phyloP scores from a whole-genome alignment of 2,113 vertebrate species.

The Camelus dromedarius region DNA sequence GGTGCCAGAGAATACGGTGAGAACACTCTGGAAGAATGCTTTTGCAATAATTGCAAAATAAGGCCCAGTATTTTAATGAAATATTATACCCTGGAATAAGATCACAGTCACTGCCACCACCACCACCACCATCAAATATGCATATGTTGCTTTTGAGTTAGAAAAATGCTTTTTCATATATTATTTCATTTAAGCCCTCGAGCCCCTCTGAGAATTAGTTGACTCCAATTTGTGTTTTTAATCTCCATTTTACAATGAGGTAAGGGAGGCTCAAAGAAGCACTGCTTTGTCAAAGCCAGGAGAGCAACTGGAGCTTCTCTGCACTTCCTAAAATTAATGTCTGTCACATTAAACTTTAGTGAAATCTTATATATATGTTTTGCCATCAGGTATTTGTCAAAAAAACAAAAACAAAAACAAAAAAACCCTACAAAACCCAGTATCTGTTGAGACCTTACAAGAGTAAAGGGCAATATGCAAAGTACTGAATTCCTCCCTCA shows the following conservation, averaged over 20 bases:
- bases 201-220: neutral
- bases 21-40: neutral
- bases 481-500: neutral
- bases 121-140: neutral
- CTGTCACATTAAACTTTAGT: neutral
- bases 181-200: neutral
- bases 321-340: neutral
- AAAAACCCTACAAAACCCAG: neutral
- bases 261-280: neutral
- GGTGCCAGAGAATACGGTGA: neutral
- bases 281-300: neutral
- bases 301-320: neutral
- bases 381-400: neutral
- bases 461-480: neutral
- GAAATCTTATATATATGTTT: neutral
- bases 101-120: neutral
- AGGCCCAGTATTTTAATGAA: neutral
- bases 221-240: slow-evolving; percentile 25
- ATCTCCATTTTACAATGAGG: neutral
- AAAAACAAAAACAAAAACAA: neutral
- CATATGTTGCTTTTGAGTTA: neutral
- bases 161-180: neutral
- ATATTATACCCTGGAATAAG: slow-evolving; percentile 1
- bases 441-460: neutral
- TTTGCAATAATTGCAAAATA: slow-evolving; percentile 23